phyloP scores from a whole-genome alignment of 2,888 invertebrate species.

The Heteromyza rotundicornis region DNA sequence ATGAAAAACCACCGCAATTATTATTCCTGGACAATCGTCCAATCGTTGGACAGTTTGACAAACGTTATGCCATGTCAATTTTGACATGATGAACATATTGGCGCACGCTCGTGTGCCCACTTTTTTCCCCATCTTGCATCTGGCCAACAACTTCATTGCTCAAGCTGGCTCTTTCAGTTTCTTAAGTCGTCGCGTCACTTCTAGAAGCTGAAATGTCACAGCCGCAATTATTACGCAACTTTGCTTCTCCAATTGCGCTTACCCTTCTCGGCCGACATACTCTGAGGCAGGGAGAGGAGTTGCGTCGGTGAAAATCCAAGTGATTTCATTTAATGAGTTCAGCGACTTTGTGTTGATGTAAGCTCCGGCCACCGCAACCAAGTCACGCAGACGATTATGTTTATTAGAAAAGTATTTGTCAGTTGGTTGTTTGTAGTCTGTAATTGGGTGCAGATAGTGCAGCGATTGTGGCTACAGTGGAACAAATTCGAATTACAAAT shows the following conservation, averaged over 20 bases:
- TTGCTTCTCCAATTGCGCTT: not conserved
- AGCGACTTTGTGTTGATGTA: slow-evolving; percentile 12
- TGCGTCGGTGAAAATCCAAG: too few relatives aligned
- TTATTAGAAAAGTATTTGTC: slow-evolving; percentile 17
- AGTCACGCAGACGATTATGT: slow-evolving; percentile 22
- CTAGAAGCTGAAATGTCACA: not conserved
- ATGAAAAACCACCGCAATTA: not conserved
- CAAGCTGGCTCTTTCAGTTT: not conserved
- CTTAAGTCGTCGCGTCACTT: not conserved
- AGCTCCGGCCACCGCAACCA: not conserved
- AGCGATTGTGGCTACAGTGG: not conserved
- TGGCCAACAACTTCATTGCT: too few relatives aligned
- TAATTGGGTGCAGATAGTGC: not conserved
- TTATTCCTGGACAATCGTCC: not conserved
- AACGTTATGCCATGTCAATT: slow-evolving; percentile 13
- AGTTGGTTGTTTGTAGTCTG: not conserved
- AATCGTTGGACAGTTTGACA: slow-evolving; percentile 9
- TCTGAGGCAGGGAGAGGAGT: too few relatives aligned
- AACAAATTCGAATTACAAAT: not conserved
- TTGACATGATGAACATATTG: slow-evolving; percentile 15
- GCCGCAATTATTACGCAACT: not conserved
- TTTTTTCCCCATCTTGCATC: not conserved
- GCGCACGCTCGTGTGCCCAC: not conserved
- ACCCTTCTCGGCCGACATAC: too few relatives aligned
- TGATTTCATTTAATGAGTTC: slow-evolving; percentile 24